Conservation (phyloP, 2,113 vertebrate species). For the Rhipidura dahli region DNA sequence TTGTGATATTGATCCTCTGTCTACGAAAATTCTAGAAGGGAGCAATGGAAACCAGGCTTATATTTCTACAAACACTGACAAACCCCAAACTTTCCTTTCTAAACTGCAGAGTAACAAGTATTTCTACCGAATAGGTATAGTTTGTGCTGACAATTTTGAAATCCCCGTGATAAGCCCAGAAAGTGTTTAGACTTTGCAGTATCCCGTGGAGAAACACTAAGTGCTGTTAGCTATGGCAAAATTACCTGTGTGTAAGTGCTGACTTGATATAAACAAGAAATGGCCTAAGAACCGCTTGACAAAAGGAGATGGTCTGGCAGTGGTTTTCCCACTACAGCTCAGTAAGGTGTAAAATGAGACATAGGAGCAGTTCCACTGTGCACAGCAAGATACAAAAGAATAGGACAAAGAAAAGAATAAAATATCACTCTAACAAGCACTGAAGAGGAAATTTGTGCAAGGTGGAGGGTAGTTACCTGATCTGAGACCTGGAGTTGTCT, state of each 20-base stretch:
- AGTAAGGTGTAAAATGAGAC: slow-evolving; percentile 12
- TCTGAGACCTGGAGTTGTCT: background rate
- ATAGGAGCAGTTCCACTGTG: background rate
- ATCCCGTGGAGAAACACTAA: slow-evolving; percentile 36
- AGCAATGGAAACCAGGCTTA: background rate
- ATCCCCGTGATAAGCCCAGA: background rate
- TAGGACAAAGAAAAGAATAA: background rate
- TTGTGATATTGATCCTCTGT: slow-evolving; percentile 2
- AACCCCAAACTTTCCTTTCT: background rate
- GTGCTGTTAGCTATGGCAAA: background rate
- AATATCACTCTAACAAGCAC: background rate
- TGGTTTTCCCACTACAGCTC: background rate
- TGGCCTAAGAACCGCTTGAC: background rate
- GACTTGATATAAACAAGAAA: slow-evolving; percentile 53
- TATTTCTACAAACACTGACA: background rate
- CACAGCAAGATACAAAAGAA: background rate
- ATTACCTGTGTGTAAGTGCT: slow-evolving; percentile 49
- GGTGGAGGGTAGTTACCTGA: background rate
- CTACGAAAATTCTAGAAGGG: background rate
- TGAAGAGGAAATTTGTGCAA: background rate
- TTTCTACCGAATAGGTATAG: background rate
- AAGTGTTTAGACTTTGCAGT: background rate
- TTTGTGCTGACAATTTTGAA: slow-evolving; percentile 39
- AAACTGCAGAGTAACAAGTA: background rate
- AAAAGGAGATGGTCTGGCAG: background rate